A percentile compares a stretch with the other conserved stretches of the same genome.
Conservation (phyloP, 2,888 invertebrate genomes). For the Nebria salina region DNA sequence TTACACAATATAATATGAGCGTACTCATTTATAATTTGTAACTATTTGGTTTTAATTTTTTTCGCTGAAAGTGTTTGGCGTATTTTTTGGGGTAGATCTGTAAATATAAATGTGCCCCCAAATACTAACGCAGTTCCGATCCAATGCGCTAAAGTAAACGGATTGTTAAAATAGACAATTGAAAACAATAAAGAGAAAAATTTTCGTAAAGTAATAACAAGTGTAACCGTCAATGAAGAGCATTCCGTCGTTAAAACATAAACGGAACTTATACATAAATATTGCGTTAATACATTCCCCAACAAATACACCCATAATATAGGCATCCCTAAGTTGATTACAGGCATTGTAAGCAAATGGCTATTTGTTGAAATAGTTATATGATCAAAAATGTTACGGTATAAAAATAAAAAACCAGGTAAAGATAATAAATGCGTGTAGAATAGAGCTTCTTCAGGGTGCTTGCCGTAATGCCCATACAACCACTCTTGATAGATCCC, state of each 20-base stretch:
- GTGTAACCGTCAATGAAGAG: conserved; percentile 91
- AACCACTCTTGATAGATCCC: conserved; percentile 90
- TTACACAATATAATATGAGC: too few relatives aligned
- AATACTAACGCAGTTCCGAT: conserved; percentile 91
- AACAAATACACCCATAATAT: conserved; percentile 80
- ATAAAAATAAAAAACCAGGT: conserved; percentile 86
- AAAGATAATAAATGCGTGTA: conserved; percentile 91
- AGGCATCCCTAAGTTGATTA: conserved; percentile 74
- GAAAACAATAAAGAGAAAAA: conserved; percentile 96
- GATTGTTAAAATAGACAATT: conserved; percentile 92
- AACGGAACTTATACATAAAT: conserved; percentile 93
- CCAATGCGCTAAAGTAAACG: conserved; percentile 93
- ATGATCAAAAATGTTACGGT: conserved; percentile 81
- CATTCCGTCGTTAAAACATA: conserved; percentile 95
- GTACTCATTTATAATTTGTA: neutral
- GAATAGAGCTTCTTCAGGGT: conserved; percentile 88
- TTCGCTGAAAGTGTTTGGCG: conserved; percentile 23
- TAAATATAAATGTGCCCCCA: conserved; percentile 91
- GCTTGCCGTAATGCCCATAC: conserved; percentile 86
- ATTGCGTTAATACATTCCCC: conserved; percentile 89
- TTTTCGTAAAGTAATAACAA: conserved; percentile 95
- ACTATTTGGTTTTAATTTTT: conserved; percentile 30
- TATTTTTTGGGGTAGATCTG: conserved; percentile 68
- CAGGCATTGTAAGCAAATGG: conserved; percentile 66
- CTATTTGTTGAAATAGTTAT: conserved; percentile 76